Conservation (phyloP, 1,140 invertebrate genomes). For the Micrasema minimum region DNA sequence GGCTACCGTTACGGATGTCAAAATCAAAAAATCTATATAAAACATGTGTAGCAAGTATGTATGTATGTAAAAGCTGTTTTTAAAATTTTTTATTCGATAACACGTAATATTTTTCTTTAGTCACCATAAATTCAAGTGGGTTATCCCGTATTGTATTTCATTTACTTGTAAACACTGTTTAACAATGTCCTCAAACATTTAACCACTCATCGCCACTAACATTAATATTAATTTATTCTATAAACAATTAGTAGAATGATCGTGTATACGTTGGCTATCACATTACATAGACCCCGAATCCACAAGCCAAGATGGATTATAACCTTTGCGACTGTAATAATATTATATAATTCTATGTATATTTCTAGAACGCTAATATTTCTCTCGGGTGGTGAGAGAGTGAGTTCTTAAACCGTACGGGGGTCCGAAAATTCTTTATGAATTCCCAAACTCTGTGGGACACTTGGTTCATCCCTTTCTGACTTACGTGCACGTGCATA, state of each 20-base stretch:
- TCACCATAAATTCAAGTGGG: no score
- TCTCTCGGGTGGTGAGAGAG: conserved; percentile 39
- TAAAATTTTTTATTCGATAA: neutral
- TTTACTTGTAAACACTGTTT: neutral
- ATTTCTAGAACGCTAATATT: conserved; percentile 43
- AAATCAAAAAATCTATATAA: no score
- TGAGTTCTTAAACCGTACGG: conserved; percentile 26
- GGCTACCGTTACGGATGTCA: no score
- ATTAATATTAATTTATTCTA: conserved; percentile 3
- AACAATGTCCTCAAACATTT: neutral
- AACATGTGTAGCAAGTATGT: no score
- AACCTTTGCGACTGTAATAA: neutral
- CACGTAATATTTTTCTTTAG: no score
- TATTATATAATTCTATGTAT: conserved; percentile 9
- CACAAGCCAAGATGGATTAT: conserved; percentile 34
- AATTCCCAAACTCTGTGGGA: conserved; percentile 48
- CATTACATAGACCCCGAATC: conserved; percentile 19
- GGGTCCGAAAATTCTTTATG: conserved; percentile 48
- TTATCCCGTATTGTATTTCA: neutral
- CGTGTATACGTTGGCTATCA: conserved; percentile 21
- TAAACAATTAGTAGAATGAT: no score
- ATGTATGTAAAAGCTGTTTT: no score
- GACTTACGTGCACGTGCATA: neutral
- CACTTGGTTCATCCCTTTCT: conserved; percentile 9
- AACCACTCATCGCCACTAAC: neutral